Evolutionary conservation across 2,113 vertebrate species (phyloP), one percentile per base, ranked within the genome.

Genomic region (Thalassarche chlororhynchos): DNA sequence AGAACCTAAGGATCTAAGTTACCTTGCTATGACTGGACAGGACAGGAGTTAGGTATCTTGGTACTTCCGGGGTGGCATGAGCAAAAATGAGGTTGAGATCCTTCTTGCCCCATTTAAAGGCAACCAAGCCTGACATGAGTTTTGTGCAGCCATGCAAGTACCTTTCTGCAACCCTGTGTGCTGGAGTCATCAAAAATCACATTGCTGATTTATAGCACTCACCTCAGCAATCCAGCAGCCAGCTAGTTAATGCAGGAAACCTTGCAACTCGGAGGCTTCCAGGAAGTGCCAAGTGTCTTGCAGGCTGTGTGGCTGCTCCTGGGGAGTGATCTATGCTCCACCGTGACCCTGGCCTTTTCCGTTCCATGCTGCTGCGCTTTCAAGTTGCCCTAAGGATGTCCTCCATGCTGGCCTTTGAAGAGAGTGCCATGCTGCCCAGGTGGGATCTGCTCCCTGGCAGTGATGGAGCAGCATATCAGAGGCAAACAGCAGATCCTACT

Each of bases 321-420:
- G 66, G 71, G 78, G 95, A 83, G 89, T 90, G 95, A 97, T 96
- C 94, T 93, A 76, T 96, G 93, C 83, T 88, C 82, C 82, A 34
- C 79, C 4, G 1, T 94, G 97, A 97, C 97, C 96, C 89, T 87
- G 84, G 20, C 29, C 91, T 84, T 79, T 97, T 70, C 95, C 5
- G 14, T 65, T 93, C 84, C 80, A 19, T 0, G 31, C 69, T 93
- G 81, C 75, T 76, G 36, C 0, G 3, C 95, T 97, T 97, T 96
- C 89, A 97, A 94, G 95, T 86, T 87, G 78, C 65, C 76, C 81
- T 17, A 40, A 80, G 93, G 95, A 95, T 87, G 87, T 62, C 91
- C 87, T 96, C 29, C 24, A 3, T 38, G 66, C 70, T 46, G 75
- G 84, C 42, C 87, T 97, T 97, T 96, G 96, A 97, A 97, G 87